phyloP scores from a whole-genome alignment of 2,113 vertebrate species.

The Callithrix jacchus region DNA sequence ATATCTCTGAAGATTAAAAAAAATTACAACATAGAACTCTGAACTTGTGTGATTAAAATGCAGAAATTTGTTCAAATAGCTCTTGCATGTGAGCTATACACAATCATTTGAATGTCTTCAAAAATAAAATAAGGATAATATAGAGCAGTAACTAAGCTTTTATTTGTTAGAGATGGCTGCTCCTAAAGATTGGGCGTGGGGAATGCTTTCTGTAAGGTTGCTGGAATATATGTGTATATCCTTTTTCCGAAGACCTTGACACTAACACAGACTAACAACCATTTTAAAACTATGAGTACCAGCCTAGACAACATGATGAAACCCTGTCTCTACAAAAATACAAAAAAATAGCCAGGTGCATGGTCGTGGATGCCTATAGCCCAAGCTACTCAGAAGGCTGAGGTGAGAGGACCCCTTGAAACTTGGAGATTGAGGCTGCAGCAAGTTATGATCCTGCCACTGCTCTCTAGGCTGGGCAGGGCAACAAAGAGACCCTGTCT shows the following conservation, averaged over 20 bases:
- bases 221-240: neutral
- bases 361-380: no score
- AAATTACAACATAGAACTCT: conserved; percentile 3
- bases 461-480: no score
- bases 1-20: conserved; percentile 54
- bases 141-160: conserved; percentile 38
- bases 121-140: neutral
- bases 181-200: neutral
- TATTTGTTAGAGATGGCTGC: neutral
- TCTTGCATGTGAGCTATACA: conserved; percentile 25
- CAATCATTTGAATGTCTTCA: conserved; percentile 58
- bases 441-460: no score
- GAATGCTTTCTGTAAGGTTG: neutral
- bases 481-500: no score
- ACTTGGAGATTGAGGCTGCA: no score
- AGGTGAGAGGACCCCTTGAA: no score
- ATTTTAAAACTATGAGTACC: neutral
- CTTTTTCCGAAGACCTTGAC: conserved; percentile 19
- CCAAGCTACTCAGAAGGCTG: no score
- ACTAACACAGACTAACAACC: neutral
- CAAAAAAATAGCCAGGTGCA: no score
- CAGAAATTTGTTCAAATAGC: conserved; percentile 31
- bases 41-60: conserved; percentile 70
- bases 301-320: no score
- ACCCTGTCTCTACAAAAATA: no score